Conservation (phyloP, 2,888 invertebrate genomes). For the Nymphalis urticae region DNA sequence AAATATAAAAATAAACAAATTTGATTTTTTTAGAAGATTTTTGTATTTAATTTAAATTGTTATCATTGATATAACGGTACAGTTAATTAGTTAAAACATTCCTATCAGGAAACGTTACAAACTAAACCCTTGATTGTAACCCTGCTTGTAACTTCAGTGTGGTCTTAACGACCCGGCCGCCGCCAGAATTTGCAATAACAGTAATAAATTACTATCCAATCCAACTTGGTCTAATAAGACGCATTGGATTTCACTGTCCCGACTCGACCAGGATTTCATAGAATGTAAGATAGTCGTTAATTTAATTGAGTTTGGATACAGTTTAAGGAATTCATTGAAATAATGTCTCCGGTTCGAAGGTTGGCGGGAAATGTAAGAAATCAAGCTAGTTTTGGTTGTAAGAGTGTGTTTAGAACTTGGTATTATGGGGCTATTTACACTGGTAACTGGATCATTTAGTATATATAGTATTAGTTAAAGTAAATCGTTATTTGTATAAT, state of each 20-base stretch:
- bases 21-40: no score
- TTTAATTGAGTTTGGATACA: slow-evolving; percentile 60
- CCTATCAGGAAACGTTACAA: slow-evolving; percentile 9
- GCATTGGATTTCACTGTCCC: slow-evolving; percentile 51
- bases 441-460: neutral
- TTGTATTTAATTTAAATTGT: no score
- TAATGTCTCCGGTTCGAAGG: slow-evolving; percentile 38
- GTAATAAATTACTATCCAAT: slow-evolving; percentile 72
- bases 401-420: slow-evolving; percentile 17
- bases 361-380: slow-evolving; percentile 35
- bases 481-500: neutral
- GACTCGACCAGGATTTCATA: slow-evolving; percentile 44
- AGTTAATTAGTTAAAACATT: no score
- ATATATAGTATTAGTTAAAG: neutral
- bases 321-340: slow-evolving; percentile 44
- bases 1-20: no score
- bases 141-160: slow-evolving; percentile 42
- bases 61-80: no score
- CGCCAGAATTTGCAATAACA: slow-evolving; percentile 64
- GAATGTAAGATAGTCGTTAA: slow-evolving; percentile 59
- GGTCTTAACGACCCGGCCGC: slow-evolving; percentile 51
- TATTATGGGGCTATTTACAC: slow-evolving; percentile 16
- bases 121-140: slow-evolving; percentile 42
- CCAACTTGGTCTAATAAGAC: slow-evolving; percentile 68
- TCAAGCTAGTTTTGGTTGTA: slow-evolving; percentile 34